Percentiles rank a stretch among this genome's conserved stretches.
Evolutionary conservation across 2,797 vertebrate genomes (phyloP).

Genomic region (Hypotaenidia okinawae): DNA sequence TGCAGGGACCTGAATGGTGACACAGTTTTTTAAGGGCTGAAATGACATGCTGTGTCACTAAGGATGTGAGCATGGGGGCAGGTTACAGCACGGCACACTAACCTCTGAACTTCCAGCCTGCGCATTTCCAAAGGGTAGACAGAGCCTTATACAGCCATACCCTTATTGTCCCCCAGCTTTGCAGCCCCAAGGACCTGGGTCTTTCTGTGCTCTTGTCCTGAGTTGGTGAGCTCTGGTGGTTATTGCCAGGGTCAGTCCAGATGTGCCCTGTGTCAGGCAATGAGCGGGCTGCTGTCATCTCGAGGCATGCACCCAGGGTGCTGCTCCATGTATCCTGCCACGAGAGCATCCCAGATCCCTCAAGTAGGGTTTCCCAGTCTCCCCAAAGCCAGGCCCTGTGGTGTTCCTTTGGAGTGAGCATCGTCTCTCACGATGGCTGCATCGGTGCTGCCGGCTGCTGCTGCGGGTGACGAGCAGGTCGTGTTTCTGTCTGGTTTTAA

Average conservation of each 20-base stretch:
- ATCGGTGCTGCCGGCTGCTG: background rate
- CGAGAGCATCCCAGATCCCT: fast-evolving
- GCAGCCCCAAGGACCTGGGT: background rate
- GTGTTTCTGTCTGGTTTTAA: background rate
- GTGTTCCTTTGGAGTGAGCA: background rate
- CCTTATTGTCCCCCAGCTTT: background rate
- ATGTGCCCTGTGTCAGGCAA: fast-evolving
- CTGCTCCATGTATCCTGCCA: fast-evolving
- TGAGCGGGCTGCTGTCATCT: background rate
- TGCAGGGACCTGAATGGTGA: background rate
- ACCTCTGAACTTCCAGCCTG: background rate
- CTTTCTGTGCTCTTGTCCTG: background rate
- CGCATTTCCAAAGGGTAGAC: background rate
- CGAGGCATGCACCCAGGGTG: background rate
- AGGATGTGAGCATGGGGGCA: background rate
- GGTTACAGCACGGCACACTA: background rate
- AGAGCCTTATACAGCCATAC: background rate
- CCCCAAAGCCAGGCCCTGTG: background rate
- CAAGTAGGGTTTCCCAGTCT: fast-evolving
- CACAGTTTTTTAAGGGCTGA: background rate
- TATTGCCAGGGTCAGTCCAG: background rate
- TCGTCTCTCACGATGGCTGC: background rate
- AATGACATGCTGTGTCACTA: background rate
- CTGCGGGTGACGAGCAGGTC: background rate
- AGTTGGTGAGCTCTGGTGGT: background rate